phyloP scores from a whole-genome alignment of 2,113 vertebrate genomes.

The Electrona antarctica region DNA sequence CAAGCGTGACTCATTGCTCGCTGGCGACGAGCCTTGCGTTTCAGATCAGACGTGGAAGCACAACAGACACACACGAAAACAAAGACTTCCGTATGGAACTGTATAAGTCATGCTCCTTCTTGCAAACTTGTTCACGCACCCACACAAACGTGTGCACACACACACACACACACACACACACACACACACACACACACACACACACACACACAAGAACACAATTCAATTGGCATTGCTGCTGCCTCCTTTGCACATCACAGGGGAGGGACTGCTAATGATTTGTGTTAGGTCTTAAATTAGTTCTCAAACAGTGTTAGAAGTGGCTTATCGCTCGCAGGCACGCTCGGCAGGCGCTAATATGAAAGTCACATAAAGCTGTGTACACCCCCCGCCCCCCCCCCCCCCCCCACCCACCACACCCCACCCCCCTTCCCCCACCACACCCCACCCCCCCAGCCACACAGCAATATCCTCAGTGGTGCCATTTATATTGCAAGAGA shows the following conservation, averaged over 20 bases:
- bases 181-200: slow-evolving; percentile 38
- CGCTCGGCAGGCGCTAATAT: slow-evolving; percentile 44
- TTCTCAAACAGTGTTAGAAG: slow-evolving; percentile 46
- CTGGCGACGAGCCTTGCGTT: no score
- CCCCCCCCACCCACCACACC: no score
- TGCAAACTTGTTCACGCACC: background rate
- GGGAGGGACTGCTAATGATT: slow-evolving; percentile 52
- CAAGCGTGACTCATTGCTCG: no score
- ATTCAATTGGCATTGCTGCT: slow-evolving; percentile 17
- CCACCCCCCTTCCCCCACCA: no score
- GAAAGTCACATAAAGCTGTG: slow-evolving; percentile 45
- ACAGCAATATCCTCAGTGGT: no score
- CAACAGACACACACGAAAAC: no score
- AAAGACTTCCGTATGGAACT: no score
- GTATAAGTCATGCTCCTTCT: no score
- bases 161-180: slow-evolving; percentile 23
- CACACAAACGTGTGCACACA: background rate
- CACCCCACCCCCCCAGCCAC: no score
- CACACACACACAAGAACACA: slow-evolving; percentile 34
- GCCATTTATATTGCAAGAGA: no score
- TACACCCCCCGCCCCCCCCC: no score
- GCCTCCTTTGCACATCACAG: slow-evolving; percentile 36
- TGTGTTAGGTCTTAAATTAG: slow-evolving; percentile 44
- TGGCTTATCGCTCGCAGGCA: slow-evolving; percentile 38
- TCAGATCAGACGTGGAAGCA: no score